phyloP scores from a whole-genome alignment of 2,113 vertebrate genomes.

The Apodemus speciosus region DNA sequence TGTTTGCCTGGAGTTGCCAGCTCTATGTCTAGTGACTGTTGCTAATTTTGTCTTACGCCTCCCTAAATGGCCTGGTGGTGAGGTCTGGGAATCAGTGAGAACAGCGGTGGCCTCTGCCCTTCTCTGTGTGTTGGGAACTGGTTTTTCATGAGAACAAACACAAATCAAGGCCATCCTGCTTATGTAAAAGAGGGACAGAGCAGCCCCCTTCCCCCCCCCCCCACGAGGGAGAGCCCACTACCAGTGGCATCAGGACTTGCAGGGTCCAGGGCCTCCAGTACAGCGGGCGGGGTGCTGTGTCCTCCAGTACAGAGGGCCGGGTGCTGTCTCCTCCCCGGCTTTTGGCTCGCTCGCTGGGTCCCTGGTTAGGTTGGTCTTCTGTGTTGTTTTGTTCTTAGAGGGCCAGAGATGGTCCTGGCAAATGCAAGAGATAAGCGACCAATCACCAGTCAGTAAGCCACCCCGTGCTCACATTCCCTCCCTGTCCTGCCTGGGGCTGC shows the following conservation, averaged over 20 bases:
- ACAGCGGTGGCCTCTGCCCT: background rate
- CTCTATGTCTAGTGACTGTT: constrained; percentile 50
- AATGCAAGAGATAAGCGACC: background rate
- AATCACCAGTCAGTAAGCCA: background rate
- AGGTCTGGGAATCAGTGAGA: constrained; percentile 38
- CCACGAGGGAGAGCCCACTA: background rate
- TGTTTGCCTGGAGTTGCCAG: constrained; percentile 50
- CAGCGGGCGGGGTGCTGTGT: no score
- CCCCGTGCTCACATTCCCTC: background rate
- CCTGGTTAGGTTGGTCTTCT: background rate
- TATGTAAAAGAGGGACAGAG: background rate
- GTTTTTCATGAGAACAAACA: background rate
- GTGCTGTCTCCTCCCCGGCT: background rate
- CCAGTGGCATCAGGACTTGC: background rate
- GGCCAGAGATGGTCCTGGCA: background rate
- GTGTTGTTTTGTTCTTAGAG: background rate
- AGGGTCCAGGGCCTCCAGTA: background rate
- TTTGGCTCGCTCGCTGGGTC: background rate
- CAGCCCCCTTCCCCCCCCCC: no score
- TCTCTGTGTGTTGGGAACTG: constrained; percentile 20
- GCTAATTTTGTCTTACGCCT: constrained; percentile 59
- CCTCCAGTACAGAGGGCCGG: background rate
- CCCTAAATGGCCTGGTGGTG: constrained; percentile 18
- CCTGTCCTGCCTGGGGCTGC: background rate
- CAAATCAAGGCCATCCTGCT: constrained; percentile 6